phyloP scores from a whole-genome alignment of 2,797 vertebrate genomes.

The Alfaro cultratus region DNA sequence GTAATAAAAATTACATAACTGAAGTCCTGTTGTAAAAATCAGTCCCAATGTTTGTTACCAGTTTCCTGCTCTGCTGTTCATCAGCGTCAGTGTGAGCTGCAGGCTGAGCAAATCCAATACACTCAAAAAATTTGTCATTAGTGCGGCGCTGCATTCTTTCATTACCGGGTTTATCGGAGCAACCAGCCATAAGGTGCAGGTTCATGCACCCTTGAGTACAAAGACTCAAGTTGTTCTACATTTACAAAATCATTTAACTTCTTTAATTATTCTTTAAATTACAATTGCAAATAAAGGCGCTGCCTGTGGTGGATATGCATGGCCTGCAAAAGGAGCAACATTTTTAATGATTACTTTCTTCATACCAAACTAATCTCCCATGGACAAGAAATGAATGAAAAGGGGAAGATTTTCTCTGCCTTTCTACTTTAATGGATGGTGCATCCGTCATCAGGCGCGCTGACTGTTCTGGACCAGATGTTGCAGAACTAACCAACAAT shows the following conservation, averaged over 20 bases:
- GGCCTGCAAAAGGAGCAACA: constrained; percentile 81
- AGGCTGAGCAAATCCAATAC: constrained; percentile 63
- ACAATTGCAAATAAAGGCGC: constrained; percentile 77
- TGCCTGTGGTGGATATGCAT: constrained; percentile 65
- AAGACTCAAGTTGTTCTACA: constrained; percentile 78
- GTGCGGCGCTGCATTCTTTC: constrained; percentile 67
- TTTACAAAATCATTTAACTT: constrained; percentile 81
- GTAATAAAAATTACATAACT: background rate
- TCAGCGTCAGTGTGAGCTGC: constrained; percentile 27
- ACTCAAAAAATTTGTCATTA: constrained; percentile 74
- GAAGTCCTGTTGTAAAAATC: background rate
- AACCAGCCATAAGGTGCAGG: constrained; percentile 71
- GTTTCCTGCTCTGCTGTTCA: constrained; percentile 18
- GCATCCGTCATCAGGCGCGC: constrained; percentile 59
- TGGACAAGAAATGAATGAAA: constrained; percentile 65
- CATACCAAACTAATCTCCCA: constrained; percentile 77
- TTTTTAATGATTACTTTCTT: constrained; percentile 82
- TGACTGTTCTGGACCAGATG: constrained; percentile 91
- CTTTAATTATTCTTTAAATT: constrained; percentile 83
- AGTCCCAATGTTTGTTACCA: background rate
- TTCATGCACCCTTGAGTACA: constrained; percentile 80
- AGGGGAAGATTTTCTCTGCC: constrained; percentile 65
- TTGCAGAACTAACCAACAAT: constrained; percentile 95
- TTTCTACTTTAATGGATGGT: constrained; percentile 64
- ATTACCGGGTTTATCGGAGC: constrained; percentile 75